Conservation (phyloP, 2,113 vertebrate genomes). For the Indicator maculatus region DNA sequence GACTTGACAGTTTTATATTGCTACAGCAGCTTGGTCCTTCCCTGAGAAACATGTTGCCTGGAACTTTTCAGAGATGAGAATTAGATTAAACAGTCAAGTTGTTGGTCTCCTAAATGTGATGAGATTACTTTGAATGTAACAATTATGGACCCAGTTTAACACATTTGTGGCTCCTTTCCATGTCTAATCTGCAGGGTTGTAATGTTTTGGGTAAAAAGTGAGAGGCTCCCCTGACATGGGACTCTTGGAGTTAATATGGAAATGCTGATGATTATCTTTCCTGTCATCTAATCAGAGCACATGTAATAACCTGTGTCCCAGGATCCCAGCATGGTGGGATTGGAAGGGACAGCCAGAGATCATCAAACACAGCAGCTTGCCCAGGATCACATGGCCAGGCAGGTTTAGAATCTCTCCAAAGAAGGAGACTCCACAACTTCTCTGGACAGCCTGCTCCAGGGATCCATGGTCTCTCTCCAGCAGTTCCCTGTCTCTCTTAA, state of each 20-base stretch:
- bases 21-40: not conserved
- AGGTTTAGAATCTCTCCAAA: too few species aligned
- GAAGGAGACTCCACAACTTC: too few species aligned
- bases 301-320: not conserved
- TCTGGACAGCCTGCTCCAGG: too few species aligned
- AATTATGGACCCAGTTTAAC: not conserved
- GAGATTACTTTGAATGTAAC: constrained; percentile 36
- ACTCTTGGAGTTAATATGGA: not conserved
- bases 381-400: too few species aligned
- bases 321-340: too few species aligned
- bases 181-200: not conserved
- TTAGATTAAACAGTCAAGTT: not conserved
- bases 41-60: not conserved
- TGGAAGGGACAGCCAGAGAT: too few species aligned
- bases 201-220: constrained; percentile 32
- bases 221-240: not conserved
- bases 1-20: constrained; percentile 55
- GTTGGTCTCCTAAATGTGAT: not conserved
- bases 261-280: not conserved
- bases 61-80: constrained; percentile 8
- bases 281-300: not conserved
- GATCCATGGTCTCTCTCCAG: too few species aligned
- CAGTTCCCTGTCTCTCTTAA: too few species aligned
- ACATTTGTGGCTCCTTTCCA: not conserved
- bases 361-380: not conserved